Evolutionary conservation across 2,888 invertebrate species (phyloP).

Genomic region (Myopa testacea): DNA sequence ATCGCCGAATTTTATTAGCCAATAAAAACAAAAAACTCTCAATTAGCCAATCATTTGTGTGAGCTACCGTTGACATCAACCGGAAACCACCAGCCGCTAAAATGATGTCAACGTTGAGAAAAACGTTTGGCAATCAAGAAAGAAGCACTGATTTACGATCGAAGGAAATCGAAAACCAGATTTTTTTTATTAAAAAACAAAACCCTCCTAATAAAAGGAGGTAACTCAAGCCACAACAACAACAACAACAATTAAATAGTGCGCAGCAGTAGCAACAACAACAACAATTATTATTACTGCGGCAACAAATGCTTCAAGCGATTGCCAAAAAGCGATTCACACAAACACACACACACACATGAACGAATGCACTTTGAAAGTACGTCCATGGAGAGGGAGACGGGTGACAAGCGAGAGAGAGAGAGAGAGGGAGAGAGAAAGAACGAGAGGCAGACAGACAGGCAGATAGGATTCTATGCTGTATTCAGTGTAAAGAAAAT

Average conservation of each 20-base stretch:
- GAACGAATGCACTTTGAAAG: neutral
- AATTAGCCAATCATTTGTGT: slow-evolving; percentile 13
- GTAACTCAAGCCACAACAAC: neutral
- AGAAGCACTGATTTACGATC: neutral
- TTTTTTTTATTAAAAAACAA: no score
- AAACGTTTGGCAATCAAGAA: neutral
- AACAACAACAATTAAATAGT: neutral
- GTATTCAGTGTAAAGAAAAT: no score
- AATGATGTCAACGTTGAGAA: neutral
- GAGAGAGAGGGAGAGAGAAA: no score
- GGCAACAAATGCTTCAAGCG: neutral
- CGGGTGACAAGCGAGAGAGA: neutral
- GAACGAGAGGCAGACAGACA: no score
- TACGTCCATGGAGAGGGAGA: neutral
- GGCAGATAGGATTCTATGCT: no score
- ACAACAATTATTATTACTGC: neutral
- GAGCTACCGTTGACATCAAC: neutral
- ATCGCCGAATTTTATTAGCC: slow-evolving; percentile 5
- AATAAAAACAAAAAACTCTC: neutral
- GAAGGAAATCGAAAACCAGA: neutral
- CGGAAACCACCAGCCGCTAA: neutral
- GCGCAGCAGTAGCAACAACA: neutral
- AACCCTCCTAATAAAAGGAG: no score
- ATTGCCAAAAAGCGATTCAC: neutral
- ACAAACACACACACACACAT: slow-evolving; percentile 4